A percentile compares a stretch with the other conserved stretches of the same genome.
Evolutionary conservation across 2,888 invertebrate genomes (phyloP).

Genomic region (Xestia ashworthii): DNA sequence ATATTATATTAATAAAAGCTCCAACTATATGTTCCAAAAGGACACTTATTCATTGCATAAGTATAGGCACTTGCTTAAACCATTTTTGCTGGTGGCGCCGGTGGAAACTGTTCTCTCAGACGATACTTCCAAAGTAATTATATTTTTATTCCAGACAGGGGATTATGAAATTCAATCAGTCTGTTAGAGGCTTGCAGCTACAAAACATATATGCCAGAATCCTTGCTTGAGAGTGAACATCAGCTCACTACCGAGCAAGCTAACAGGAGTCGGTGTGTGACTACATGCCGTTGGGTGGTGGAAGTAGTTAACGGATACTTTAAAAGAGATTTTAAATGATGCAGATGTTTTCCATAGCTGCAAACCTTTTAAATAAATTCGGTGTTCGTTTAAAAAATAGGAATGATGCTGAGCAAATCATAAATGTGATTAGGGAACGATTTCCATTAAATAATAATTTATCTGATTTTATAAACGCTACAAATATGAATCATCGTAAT

Average conservation of each 20-base stretch:
- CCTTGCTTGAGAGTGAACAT: slow-evolving; percentile 10
- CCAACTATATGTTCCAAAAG: slow-evolving; percentile 23
- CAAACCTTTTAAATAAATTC: slow-evolving; percentile 41
- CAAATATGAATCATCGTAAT: neutral
- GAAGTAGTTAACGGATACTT: neutral
- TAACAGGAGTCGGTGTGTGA: slow-evolving; percentile 8
- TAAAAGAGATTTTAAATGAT: slow-evolving; percentile 14
- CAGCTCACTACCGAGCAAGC: slow-evolving; percentile 20
- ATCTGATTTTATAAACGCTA: neutral
- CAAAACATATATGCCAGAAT: slow-evolving; percentile 5
- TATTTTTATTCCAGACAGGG: slow-evolving; percentile 27
- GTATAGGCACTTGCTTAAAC: slow-evolving; percentile 18
- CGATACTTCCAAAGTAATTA: slow-evolving; percentile 37
- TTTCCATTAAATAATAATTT: slow-evolving; percentile 21
- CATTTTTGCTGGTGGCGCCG: slow-evolving; percentile 6
- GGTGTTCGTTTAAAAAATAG: slow-evolving; percentile 35
- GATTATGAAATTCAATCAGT: slow-evolving; percentile 3
- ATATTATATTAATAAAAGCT: slow-evolving; percentile 15
- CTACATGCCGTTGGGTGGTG: neutral
- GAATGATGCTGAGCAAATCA: slow-evolving; percentile 33
- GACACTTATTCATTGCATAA: slow-evolving; percentile 10
- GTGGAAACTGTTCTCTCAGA: slow-evolving; percentile 28
- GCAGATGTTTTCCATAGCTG: slow-evolving; percentile 38
- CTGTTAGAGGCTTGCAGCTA: slow-evolving; percentile 3
- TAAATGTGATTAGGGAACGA: slow-evolving; percentile 15